These are phyloP conservation scores for Antheraea mylitta DNA, from an alignment of 1,140 invertebrate species.

Conservation along the genomic window DNA sequence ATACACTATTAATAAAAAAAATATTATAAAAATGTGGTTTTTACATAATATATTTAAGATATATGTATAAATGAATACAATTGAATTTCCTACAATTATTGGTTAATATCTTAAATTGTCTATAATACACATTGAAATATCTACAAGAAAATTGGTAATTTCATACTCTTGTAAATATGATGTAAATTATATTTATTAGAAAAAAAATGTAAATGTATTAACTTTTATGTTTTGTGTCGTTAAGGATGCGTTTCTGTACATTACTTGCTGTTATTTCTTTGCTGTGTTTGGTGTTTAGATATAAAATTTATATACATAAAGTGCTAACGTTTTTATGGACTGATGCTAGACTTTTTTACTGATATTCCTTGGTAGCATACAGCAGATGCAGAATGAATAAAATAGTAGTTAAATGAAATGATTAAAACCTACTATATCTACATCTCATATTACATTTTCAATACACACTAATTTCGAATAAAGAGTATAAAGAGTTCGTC, in stretches of 20 bases:
- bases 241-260: conserved; percentile 47
- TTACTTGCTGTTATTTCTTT: conserved; percentile 50
- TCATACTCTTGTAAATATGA: not conserved
- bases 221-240: conserved; percentile 11
- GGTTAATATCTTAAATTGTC: not conserved
- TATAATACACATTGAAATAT: not conserved
- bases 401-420: too few relatives aligned
- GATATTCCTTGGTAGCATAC: too few relatives aligned
- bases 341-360: conserved; percentile 4
- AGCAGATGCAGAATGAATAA: too few relatives aligned
- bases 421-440: too few relatives aligned
- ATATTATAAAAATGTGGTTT: not conserved
- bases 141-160: not conserved
- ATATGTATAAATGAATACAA: not conserved
- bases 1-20: not conserved
- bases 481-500: too few relatives aligned
- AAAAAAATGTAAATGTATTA: not conserved
- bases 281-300: conserved; percentile 62
- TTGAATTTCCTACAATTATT: not conserved
- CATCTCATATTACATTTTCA: too few relatives aligned
- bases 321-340: conserved; percentile 14
- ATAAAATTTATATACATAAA: not conserved
- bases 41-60: not conserved
- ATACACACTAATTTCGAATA: too few relatives aligned
- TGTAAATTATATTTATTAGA: not conserved